Percentiles rank a stretch among this genome's conserved stretches.
These are phyloP conservation scores for Ictalurus furcatus DNA, from an alignment of 2,113 vertebrate genomes.

Conservation along the genomic window DNA sequence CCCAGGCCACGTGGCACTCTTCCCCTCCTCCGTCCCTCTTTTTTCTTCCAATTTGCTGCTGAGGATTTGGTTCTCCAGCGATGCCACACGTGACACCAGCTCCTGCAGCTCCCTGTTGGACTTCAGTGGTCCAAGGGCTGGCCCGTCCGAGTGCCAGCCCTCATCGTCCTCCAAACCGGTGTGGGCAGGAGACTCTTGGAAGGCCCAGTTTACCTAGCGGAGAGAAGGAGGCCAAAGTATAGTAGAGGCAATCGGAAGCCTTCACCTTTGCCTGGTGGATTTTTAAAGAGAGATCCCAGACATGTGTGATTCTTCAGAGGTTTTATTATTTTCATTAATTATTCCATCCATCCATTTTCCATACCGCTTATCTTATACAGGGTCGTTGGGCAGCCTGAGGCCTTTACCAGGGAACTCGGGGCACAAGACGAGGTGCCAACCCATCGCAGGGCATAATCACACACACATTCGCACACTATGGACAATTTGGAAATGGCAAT, in stretches of 20 bases:
- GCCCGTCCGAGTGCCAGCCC: conserved; percentile 85
- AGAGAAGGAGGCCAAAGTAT: background rate
- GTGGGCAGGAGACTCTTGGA: conserved; percentile 72
- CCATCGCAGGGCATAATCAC: no score
- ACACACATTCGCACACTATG: no score
- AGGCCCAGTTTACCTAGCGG: conserved; percentile 65
- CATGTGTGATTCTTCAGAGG: background rate
- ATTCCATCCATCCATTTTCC: no score
- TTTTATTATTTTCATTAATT: no score
- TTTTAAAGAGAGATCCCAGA: background rate
- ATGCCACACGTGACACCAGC: conserved; percentile 81
- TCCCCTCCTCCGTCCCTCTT: conserved; percentile 73
- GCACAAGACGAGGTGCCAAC: no score
- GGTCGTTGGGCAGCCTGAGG: no score
- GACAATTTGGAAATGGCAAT: no score
- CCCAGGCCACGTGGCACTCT: conserved; percentile 86
- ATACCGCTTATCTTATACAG: no score
- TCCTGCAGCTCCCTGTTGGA: conserved; percentile 79
- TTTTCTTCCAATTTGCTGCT: conserved; percentile 63
- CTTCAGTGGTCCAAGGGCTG: conserved; percentile 57
- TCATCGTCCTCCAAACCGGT: conserved; percentile 85
- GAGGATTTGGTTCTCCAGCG: conserved; percentile 84
- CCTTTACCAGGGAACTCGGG: no score
- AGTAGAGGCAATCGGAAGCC: background rate
- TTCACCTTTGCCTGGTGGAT: background rate